phyloP scores from a whole-genome alignment of 2,113 vertebrate species.

The Pyrgilauda ruficollis region DNA sequence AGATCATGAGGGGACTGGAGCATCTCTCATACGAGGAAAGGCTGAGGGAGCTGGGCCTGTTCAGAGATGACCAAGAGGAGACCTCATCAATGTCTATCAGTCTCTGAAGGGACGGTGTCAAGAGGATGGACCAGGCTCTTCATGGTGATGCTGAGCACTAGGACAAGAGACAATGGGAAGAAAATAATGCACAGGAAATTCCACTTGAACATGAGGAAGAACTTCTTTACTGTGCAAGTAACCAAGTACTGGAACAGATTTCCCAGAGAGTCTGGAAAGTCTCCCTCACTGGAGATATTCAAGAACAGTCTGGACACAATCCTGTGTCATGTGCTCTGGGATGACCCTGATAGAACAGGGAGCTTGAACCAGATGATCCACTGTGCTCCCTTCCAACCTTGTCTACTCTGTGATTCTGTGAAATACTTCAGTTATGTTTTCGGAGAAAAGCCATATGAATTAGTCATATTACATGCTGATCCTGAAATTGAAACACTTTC shows the following conservation, averaged over 20 bases:
- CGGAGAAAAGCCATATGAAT: background rate
- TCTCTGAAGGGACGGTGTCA: background rate
- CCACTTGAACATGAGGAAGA: background rate
- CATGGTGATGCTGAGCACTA: fast-evolving
- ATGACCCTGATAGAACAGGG: background rate
- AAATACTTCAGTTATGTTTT: background rate
- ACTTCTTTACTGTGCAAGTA: background rate
- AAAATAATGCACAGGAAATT: background rate
- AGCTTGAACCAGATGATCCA: background rate
- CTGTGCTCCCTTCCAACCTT: background rate
- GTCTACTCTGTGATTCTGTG: background rate
- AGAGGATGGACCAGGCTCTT: background rate
- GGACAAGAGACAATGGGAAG: background rate
- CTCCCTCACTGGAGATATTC: background rate
- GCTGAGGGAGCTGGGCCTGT: background rate
- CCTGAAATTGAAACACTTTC: background rate
- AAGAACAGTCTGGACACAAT: background rate
- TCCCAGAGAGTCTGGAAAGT: fast-evolving
- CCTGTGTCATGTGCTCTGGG: background rate
- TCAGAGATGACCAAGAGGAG: background rate
- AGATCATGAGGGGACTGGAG: background rate
- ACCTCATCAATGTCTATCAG: background rate
- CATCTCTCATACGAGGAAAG: background rate
- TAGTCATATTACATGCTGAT: background rate
- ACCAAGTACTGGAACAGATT: background rate